phyloP scores from a whole-genome alignment of 1,140 invertebrate species.

The Bradysia coprophila region DNA sequence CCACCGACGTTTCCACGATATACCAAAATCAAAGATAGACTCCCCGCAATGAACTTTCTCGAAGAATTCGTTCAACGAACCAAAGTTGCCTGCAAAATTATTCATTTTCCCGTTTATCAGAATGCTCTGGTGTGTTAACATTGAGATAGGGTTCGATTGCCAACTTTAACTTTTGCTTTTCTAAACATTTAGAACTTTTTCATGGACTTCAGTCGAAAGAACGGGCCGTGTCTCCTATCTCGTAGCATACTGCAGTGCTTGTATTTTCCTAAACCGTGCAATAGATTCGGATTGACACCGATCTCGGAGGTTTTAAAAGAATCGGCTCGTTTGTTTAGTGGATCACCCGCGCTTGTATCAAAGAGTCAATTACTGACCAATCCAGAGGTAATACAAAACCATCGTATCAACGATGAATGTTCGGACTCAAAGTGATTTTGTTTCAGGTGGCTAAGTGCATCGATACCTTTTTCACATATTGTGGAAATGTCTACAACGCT shows the following conservation, averaged over 20 bases:
- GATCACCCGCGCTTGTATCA: constrained; percentile 60
- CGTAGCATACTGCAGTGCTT: constrained; percentile 76
- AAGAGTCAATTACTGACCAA: constrained; percentile 42
- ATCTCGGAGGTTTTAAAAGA: constrained; percentile 72
- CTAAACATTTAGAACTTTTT: constrained; percentile 95
- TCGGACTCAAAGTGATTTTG: too few species aligned
- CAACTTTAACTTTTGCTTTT: too few species aligned
- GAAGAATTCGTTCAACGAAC: constrained; percentile 62
- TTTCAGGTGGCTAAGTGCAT: constrained; percentile 62
- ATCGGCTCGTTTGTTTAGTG: constrained; percentile 69
- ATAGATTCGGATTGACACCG: constrained; percentile 28
- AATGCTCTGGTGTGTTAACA: constrained; percentile 48
- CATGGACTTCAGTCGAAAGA: constrained; percentile 74
- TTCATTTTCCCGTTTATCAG: constrained; percentile 59
- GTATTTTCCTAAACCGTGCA: constrained; percentile 36
- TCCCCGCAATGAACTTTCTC: constrained; percentile 71
- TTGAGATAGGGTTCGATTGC: not conserved
- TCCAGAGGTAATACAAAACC: constrained; percentile 30
- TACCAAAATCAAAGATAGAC: constrained; percentile 73
- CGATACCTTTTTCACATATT: constrained; percentile 74
- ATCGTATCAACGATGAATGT: too few species aligned
- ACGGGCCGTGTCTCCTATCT: constrained; percentile 81
- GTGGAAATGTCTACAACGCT: constrained; percentile 49
- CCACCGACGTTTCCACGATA: constrained; percentile 97
- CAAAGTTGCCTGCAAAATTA: constrained; percentile 66